Base-by-base conservation (phyloP, 2,113 vertebrate species). In the Scortum barcoo region DNA sequence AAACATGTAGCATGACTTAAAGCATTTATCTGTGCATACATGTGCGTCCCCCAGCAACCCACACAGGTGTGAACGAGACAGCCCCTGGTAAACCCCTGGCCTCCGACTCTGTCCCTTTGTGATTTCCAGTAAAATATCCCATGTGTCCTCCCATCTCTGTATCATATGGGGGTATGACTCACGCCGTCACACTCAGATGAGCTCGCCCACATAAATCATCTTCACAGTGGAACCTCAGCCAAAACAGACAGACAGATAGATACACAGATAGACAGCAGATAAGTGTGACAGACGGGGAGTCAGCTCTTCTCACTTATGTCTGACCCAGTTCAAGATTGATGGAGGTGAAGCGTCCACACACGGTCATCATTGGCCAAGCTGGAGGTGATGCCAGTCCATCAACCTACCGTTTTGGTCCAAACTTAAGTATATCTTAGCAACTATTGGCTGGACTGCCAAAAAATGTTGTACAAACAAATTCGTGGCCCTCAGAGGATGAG, bases 161-260 rank as follows among this genome's bases (percentile, higher is more conserved):
- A 42, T 63, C 69, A 30, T 36, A 26, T 28, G 22, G 10, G 3
- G 17, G n/a, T 69, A 22, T 92, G 90, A 93, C 40, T 92, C 90
- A 92, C 14, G 7, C 36, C 17, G 10, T 63, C 61, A 10, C 26
- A 20, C n/a, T 22, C 38, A 13, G 17, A 3, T 2, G 4, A 40
- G 12, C 14, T 44, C 1, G 17, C 1, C 33, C 3, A 2, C 7
- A 74, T 83, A 51, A 75, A 14, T 73, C 83, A 79, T 74, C 72
- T 46, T 70, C 16, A 12, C 26, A 36, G 1, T 71, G 58, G 4
- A 28, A 14, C 4, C 17, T 8, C 56, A 80, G 81, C 3, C 76
- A 70, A 40, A 84, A 74, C 40, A 65, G 48, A 36, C 24, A 13
- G n/a, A n/a, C n/a, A n/a, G n/a, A n/a, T n/a, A n/a, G n/a, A n/a